Base-by-base conservation (phyloP, 2,113 vertebrate species). In the Pomatostomus ruficeps region DNA sequence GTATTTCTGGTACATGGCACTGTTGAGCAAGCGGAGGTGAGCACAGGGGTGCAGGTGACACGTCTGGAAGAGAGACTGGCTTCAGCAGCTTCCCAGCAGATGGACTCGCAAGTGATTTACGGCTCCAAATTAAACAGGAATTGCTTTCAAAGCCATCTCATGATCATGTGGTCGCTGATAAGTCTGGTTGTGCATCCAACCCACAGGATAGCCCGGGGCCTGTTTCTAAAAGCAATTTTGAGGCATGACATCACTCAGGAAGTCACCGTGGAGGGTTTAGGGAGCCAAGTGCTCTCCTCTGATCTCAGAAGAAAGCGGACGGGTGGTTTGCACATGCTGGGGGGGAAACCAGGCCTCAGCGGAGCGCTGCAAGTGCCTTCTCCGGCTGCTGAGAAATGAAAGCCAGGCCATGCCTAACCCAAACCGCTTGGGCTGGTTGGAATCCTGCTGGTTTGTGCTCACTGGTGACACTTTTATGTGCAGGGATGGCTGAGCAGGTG, bases 171-270 rank as follows among this genome's bases (percentile, higher is more conserved):
- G 68, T 82, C 0, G 1, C 85, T 93, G 94, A 91, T 82, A 74
- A 91, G 81, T n/a, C 66, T 88, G 62, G 0, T 85, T 52, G 75
- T 88, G 61, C 67, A 73, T 88, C 74, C 88, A 91, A 15, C 84
- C 70, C 88, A 55, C 84, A 54, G 76, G 49, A 91, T 82, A 79
- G 95, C 86, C 91, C 0, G 2, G 12, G 91, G 89, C 87, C 76
- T 71, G 54, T 73, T 87, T 75, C 89, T 85, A 3, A 92, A 87
- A 91, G 91, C 89, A 75, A 48, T 72, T 65, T 52, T 93, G 65
- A 75, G 80, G 73, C 61, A 72, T 97, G 96, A 95, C 84, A 95
- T 96, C 94, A 97, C 6, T 9, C 89, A 93, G 89, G 91, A 97
- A 94, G 91, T 86, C 77, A 21, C 10, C 46, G 57, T 2, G 6